These are phyloP conservation scores for Halcyon senegalensis DNA, from an alignment of 2,113 vertebrate genomes.

Conservation along the genomic window DNA sequence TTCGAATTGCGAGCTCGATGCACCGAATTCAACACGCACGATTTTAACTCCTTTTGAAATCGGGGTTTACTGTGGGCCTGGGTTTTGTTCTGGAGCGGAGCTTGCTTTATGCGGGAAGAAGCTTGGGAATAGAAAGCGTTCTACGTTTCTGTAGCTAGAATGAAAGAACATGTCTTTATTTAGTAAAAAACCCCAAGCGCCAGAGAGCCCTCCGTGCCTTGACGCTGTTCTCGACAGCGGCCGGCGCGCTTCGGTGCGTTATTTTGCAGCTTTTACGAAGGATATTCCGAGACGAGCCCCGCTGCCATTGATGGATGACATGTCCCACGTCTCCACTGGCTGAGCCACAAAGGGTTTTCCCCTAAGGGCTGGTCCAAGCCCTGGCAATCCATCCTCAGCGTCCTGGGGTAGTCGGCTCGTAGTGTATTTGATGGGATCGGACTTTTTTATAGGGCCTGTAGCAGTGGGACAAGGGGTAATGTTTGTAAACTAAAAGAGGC, in stretches of 20 bases:
- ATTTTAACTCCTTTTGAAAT: too few species aligned
- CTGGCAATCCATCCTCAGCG: not conserved
- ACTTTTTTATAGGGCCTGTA: too few species aligned
- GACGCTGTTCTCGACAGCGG: too few species aligned
- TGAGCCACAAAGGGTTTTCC: not conserved
- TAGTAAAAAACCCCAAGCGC: accelerated
- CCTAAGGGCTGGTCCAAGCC: not conserved
- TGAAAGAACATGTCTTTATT: accelerated
- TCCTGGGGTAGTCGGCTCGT: not conserved
- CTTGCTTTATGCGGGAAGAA: not conserved
- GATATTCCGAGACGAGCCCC: not conserved
- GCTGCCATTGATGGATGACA: not conserved
- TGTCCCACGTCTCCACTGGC: not conserved
- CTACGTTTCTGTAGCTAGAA: not conserved
- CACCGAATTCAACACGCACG: too few species aligned
- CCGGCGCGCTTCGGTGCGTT: not conserved
- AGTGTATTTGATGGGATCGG: not conserved
- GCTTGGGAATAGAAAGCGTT: too few species aligned
- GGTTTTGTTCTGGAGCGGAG: not conserved
- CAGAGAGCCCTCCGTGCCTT: too few species aligned
- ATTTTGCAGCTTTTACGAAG: not conserved
- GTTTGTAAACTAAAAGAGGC: too few species aligned
- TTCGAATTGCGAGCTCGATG: too few species aligned
- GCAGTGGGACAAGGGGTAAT: too few species aligned
- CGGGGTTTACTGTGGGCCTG: not conserved